Evolutionary conservation across 2,888 invertebrate genomes (phyloP), one percentile per base, ranked within the genome.

Genomic region (Sminthurides aquaticus): DNA sequence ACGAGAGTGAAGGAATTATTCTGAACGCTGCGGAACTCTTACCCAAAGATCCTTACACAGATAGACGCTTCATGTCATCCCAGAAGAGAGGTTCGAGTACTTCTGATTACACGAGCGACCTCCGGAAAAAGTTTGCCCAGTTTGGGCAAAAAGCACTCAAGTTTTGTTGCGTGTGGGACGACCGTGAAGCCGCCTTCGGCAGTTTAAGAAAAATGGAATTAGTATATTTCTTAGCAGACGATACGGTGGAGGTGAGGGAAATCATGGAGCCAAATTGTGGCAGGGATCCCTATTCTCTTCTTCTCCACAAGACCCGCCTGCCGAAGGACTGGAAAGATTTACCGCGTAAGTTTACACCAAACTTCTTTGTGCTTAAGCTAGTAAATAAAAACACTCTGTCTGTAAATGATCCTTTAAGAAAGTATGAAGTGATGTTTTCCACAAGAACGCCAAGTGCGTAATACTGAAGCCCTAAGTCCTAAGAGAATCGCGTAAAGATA

Each of bases 1-100:
- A 92, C 76, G 84, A 83, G 69, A 91, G 90, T 73, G 90, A 92
- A 80, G 93, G 93, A 1, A 80, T 93, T 60, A 86, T 87, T 68
- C 78, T 92, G 54, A 85, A 85, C 28, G 84, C 85, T 25, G 80
- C 84, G 15, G 90, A 91, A 77, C 81, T 82, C 25, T 76, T 86
- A 69, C 91, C 91, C 0, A 79, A 81, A 18, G 91, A 92, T 78
- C 85, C 87, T 0, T 88, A 88, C 76, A 82, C 81, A 0, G 79
- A 82, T 18, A 70, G 68, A 52, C 59, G 72, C 1, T 66, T 60
- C 25, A 62, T 67, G 43, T 48, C 67, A 8, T 48, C 67, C 48
- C 69, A 72, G 28, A 18, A 15, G 18, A 58, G 24, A 5, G 60
- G 67, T 1, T 64, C 67, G 11, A 65, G 65, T 24, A 67, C 69